phyloP scores from a whole-genome alignment of 2,797 vertebrate genomes.

The Lithobates sylvaticus region DNA sequence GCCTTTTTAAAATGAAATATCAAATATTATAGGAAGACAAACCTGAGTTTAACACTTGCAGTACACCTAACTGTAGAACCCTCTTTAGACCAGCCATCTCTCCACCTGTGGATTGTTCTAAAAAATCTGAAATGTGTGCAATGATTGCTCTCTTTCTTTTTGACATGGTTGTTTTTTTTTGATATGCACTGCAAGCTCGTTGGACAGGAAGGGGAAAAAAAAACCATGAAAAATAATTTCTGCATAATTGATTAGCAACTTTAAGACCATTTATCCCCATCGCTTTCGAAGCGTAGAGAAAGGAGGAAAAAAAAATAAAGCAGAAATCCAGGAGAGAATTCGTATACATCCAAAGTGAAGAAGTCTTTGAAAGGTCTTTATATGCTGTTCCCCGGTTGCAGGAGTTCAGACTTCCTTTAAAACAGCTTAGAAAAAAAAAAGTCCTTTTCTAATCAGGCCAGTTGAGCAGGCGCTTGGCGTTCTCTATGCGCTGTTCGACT shows the following conservation, averaged over 20 bases:
- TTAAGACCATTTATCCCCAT: conserved; percentile 75
- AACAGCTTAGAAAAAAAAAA: conserved; percentile 75
- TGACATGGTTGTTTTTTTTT: conserved; percentile 75
- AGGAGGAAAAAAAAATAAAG: conserved; percentile 62
- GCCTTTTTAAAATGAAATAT: conserved; percentile 71
- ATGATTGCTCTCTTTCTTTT: conserved; percentile 68
- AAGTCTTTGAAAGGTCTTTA: conserved; percentile 72
- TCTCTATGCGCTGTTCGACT: conserved; percentile 91
- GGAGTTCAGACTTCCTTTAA: conserved; percentile 73
- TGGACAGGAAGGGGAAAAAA: conserved; percentile 70
- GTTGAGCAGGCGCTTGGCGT: conserved; percentile 73
- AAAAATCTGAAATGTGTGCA: conserved; percentile 72
- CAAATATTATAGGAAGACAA: conserved; percentile 91
- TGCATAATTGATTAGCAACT: conserved; percentile 83
- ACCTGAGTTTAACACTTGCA: conserved; percentile 93
- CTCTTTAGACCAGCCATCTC: conserved; percentile 79
- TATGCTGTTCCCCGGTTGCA: conserved; percentile 71
- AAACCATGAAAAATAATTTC: conserved; percentile 75
- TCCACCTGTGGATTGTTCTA: conserved; percentile 72
- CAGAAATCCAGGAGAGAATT: conserved; percentile 76
- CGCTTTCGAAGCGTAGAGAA: conserved; percentile 75
- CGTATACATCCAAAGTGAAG: conserved; percentile 72
- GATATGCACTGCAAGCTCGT: conserved; percentile 75
- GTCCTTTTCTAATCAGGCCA: conserved; percentile 76
- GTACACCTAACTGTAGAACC: conserved; percentile 79